A percentile compares a stretch with the other conserved stretches of the same genome.
These are phyloP conservation scores for Poeciliopsis retropinna DNA, from an alignment of 2,113 vertebrate species.

Conservation along the genomic window DNA sequence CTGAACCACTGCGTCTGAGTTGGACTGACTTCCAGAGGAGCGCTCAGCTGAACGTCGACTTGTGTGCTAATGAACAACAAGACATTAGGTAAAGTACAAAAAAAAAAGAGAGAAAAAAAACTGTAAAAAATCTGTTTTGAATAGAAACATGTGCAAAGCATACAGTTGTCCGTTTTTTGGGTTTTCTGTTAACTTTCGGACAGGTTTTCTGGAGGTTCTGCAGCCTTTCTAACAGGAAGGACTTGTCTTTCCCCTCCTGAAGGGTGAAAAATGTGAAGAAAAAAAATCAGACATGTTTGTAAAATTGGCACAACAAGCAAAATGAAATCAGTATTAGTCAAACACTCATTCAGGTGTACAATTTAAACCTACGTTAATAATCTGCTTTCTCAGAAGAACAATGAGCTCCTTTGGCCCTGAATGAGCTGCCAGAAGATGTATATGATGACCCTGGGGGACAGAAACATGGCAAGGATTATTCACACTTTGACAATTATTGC, in stretches of 20 bases:
- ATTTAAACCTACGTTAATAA: constrained; percentile 87
- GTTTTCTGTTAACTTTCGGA: constrained; percentile 30
- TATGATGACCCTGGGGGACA: constrained; percentile 80
- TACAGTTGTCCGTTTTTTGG: constrained; percentile 57
- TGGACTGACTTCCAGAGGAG: constrained; percentile 34
- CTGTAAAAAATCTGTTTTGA: background rate
- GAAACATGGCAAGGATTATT: background rate
- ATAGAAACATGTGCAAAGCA: background rate
- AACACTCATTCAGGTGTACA: background rate
- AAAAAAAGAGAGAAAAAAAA: background rate
- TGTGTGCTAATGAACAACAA: constrained; percentile 30
- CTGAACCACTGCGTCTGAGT: constrained; percentile 56
- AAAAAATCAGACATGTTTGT: background rate
- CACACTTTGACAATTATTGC: background rate
- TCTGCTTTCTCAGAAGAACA: constrained; percentile 80
- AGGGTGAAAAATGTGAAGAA: background rate
- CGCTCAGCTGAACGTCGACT: constrained; percentile 15
- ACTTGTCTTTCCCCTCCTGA: constrained; percentile 91
- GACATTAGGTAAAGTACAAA: background rate
- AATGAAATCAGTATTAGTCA: background rate
- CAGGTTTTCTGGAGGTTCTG: constrained; percentile 63
- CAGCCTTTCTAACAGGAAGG: constrained; percentile 84
- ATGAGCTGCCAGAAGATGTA: constrained; percentile 90
- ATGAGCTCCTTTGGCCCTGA: constrained; percentile 84
- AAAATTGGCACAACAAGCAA: background rate